A percentile compares a stretch with the other conserved stretches of the same genome.
Conservation (phyloP, 2,113 vertebrate species). For the Myrmecobius fasciatus region DNA sequence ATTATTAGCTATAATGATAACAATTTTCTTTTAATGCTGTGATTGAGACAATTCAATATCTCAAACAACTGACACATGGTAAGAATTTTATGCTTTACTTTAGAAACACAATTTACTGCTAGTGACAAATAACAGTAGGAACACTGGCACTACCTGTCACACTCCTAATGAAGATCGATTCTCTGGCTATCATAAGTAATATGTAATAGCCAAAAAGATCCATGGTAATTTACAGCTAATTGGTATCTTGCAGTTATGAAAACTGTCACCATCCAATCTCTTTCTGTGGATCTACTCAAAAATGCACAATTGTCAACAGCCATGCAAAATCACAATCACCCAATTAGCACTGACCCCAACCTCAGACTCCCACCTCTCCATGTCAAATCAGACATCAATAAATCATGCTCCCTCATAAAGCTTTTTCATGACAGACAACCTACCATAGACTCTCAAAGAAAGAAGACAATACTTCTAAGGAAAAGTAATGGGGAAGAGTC, state of each 20-base stretch:
- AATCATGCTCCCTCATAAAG: conserved; percentile 52
- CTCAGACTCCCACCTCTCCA: neutral
- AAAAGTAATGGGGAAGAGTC: conserved; percentile 34
- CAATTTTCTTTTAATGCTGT: conserved; percentile 45
- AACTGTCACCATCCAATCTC: conserved; percentile 57
- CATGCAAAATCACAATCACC: conserved; percentile 50
- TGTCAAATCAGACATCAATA: conserved; percentile 41
- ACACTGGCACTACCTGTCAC: conserved; percentile 69
- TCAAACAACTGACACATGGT: conserved; percentile 24
- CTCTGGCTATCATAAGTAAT: conserved; percentile 56
- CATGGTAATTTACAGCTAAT: conserved; percentile 74
- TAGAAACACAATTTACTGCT: conserved; percentile 63
- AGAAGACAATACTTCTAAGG: conserved; percentile 57
- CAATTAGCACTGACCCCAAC: conserved; percentile 65
- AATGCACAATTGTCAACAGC: conserved; percentile 56
- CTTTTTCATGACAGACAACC: conserved; percentile 56
- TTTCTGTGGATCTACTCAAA: conserved; percentile 55
- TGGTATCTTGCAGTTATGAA: conserved; percentile 62
- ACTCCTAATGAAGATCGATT: conserved; percentile 74
- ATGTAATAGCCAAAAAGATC: conserved; percentile 65
- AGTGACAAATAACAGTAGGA: conserved; percentile 61
- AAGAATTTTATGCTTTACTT: conserved; percentile 64
- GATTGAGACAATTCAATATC: conserved; percentile 43
- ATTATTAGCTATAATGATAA: conserved; percentile 47
- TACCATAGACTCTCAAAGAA: conserved; percentile 34